phyloP scores from a whole-genome alignment of 92 coral and sea anemone species.

The Diadumene lineata region DNA sequence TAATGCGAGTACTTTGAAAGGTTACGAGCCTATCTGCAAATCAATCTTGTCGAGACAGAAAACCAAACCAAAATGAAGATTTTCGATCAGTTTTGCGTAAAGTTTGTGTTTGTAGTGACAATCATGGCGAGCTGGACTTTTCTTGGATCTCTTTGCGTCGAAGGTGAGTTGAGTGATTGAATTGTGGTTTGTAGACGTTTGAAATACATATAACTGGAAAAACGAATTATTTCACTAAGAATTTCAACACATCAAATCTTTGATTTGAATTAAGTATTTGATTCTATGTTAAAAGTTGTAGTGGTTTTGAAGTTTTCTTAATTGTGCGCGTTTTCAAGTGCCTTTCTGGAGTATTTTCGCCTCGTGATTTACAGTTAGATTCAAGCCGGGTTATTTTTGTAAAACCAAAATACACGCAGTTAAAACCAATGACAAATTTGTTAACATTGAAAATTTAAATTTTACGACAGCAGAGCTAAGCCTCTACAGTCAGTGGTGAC shows the following conservation, averaged over 20 bases:
- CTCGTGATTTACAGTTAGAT: background rate
- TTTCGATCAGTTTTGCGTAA: background rate
- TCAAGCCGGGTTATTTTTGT: background rate
- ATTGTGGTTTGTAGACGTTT: background rate
- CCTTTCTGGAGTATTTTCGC: background rate
- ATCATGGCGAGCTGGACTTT: background rate
- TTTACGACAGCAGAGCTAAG: too few species aligned
- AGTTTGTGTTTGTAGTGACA: background rate
- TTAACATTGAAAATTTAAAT: background rate
- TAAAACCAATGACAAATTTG: background rate
- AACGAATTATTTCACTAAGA: background rate
- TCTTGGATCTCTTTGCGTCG: background rate
- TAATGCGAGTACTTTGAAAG: background rate
- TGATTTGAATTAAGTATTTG: too few species aligned
- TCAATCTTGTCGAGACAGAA: background rate
- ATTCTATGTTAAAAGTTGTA: too few species aligned
- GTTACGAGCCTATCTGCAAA: background rate
- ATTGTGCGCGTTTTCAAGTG: background rate
- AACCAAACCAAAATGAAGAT: background rate
- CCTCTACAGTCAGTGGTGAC: too few species aligned
- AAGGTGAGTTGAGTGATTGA: constrained; percentile 11
- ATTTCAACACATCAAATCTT: background rate
- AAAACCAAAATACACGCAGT: background rate
- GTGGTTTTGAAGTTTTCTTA: too few species aligned
- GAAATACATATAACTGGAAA: background rate